A percentile compares a stretch with the other conserved stretches of the same genome.
These are phyloP conservation scores for Betta splendens DNA, from an alignment of 2,797 vertebrate genomes.

Conservation along the genomic window DNA sequence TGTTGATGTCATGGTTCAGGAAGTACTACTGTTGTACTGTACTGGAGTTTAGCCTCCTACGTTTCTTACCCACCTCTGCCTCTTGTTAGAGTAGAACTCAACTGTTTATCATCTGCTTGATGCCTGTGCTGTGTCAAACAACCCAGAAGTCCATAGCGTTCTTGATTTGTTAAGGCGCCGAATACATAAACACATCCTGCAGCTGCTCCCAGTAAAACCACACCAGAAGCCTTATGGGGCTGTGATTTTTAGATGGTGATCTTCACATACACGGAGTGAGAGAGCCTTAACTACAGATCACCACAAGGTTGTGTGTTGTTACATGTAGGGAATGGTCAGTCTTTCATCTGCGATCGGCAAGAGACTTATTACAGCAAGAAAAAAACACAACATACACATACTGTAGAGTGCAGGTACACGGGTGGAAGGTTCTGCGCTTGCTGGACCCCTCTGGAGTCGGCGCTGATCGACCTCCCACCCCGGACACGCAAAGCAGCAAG, in stretches of 20 bases:
- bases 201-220: conserved; percentile 3
- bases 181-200: neutral
- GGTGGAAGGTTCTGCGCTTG: conserved; percentile 41
- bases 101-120: conserved; percentile 16
- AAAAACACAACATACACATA: conserved; percentile 20
- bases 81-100: neutral
- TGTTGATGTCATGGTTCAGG: conserved; percentile 5
- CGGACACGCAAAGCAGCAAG: conserved; percentile 71
- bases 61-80: conserved; percentile 16
- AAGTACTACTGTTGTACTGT: conserved; percentile 8
- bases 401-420: conserved; percentile 41
- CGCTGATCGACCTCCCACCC: conserved; percentile 75
- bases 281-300: conserved; percentile 35
- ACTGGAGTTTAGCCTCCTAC: neutral
- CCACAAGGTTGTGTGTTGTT: conserved; percentile 32
- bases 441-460: conserved; percentile 67
- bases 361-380: conserved; percentile 35
- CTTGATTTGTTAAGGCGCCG: conserved; percentile 9
- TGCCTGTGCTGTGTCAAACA: conserved; percentile 13
- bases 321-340: conserved; percentile 35
- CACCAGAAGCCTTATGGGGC: neutral
- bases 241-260: neutral
- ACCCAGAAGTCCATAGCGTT: neutral
- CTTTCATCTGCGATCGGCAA: conserved; percentile 34
- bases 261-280: conserved; percentile 4